A percentile compares a stretch with the other conserved stretches of the same genome.
These are phyloP conservation scores for Heliconius eleuchia DNA, from an alignment of 1,140 invertebrate genomes.

Conservation along the genomic window DNA sequence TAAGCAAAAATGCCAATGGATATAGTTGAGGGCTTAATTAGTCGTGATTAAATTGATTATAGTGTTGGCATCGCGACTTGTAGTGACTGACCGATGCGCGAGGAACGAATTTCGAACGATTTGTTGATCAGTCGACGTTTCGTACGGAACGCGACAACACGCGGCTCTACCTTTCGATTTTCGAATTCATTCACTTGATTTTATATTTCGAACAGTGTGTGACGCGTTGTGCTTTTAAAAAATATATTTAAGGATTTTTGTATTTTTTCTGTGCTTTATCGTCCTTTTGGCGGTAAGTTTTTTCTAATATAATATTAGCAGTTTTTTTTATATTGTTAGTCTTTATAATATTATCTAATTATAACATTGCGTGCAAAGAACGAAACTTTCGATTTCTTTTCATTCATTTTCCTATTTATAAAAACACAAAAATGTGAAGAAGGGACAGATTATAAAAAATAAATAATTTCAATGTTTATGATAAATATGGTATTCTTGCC, in stretches of 20 bases:
- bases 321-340: constrained; percentile 2
- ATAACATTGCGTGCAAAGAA: background rate
- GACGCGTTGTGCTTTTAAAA: constrained; percentile 49
- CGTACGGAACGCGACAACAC: constrained; percentile 57
- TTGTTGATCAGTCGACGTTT: constrained; percentile 59
- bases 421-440: background rate
- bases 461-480: no score
- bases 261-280: constrained; percentile 42
- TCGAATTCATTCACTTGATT: constrained; percentile 26
- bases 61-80: constrained; percentile 39
- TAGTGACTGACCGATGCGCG: constrained; percentile 53
- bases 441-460: no score
- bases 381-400: constrained; percentile 6
- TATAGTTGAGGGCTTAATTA: background rate
- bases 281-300: constrained; percentile 58
- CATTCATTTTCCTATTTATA: background rate
- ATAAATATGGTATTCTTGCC: no score
- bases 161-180: constrained; percentile 25
- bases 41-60: background rate
- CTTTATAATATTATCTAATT: constrained; percentile 12
- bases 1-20: background rate
- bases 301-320: background rate
- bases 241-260: constrained; percentile 49
- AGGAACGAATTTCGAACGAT: constrained; percentile 47
- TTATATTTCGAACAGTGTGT: constrained; percentile 53